Conservation (phyloP, 2,113 vertebrate species). For the Pachypanchax playfairii region DNA sequence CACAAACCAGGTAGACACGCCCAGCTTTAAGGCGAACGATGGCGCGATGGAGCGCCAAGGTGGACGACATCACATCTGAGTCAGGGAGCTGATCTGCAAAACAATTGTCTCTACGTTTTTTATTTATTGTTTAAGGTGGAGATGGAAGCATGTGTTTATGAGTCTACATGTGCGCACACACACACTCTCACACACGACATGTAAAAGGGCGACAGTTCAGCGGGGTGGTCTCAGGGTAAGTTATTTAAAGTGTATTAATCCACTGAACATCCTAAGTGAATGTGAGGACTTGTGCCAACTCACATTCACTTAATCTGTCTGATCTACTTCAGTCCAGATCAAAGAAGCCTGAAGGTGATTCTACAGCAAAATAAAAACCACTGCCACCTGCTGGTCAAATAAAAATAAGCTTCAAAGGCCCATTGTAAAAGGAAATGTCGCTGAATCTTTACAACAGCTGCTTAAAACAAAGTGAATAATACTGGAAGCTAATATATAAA, state of each 20-base stretch:
- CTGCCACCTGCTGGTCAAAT: slow-evolving; percentile 45
- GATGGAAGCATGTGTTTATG: not conserved
- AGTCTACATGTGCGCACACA: not conserved
- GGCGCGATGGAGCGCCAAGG: slow-evolving; percentile 81
- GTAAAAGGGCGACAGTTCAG: slow-evolving; percentile 19
- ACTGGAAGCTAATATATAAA: not conserved
- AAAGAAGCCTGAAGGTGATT: not conserved
- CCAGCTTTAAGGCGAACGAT: slow-evolving; percentile 71
- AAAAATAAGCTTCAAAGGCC: not conserved
- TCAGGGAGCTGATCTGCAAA: slow-evolving; percentile 79
- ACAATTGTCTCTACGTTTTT: not conserved
- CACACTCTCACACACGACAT: slow-evolving; percentile 1
- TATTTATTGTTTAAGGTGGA: not conserved
- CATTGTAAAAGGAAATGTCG: too few species aligned
- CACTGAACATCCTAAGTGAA: slow-evolving; percentile 58
- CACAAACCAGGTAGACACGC: slow-evolving; percentile 77
- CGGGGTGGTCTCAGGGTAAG: slow-evolving; percentile 44
- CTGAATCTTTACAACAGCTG: too few species aligned
- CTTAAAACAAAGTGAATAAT: not conserved
- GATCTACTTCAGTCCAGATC: slow-evolving; percentile 47
- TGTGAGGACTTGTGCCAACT: slow-evolving; percentile 59
- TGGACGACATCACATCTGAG: slow-evolving; percentile 81
- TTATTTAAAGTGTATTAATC: slow-evolving; percentile 59
- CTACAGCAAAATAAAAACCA: not conserved
- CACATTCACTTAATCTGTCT: slow-evolving; percentile 69